Percentiles rank a stretch among this genome's conserved stretches.
phyloP scores from a whole-genome alignment of 2,888 invertebrate species.

The Polydrusus cervinus region DNA sequence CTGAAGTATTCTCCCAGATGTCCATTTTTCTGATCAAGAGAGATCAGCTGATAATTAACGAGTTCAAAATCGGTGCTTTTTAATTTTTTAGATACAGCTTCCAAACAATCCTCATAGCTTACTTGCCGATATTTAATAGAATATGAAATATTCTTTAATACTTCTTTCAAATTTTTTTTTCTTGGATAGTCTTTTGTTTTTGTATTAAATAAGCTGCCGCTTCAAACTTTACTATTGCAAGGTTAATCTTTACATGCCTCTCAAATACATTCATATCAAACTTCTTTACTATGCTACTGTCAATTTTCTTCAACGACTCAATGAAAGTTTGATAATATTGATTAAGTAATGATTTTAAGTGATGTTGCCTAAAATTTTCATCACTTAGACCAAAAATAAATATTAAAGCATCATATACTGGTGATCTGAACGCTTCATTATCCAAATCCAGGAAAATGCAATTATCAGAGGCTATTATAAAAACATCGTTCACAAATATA shows the following conservation, averaged over 20 bases:
- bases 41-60: conserved; percentile 49
- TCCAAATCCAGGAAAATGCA: conserved; percentile 3
- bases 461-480: background rate
- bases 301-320: conserved; percentile 15
- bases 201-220: conserved; percentile 1
- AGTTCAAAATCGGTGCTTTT: conserved; percentile 55
- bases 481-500: background rate
- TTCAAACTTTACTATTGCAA: conserved; percentile 45
- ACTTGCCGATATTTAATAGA: conserved; percentile 44
- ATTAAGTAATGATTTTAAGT: conserved; percentile 38
- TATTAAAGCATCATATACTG: conserved; percentile 42
- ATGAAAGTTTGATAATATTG: conserved; percentile 41
- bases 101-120: conserved; percentile 59
- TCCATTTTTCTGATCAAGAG: conserved; percentile 58
- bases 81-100: conserved; percentile 57
- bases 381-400: conserved; percentile 40
- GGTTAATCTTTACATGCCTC: conserved; percentile 15
- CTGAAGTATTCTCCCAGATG: conserved; percentile 62
- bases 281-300: background rate
- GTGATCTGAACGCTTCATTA: conserved; percentile 8
- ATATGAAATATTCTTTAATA: conserved; percentile 6
- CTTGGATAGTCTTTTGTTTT: background rate
- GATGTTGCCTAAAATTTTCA: conserved; percentile 32
- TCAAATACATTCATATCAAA: conserved; percentile 35
- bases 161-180: background rate